Conservation (phyloP, 2,888 invertebrate genomes). For the Rhamphomyia laevipes region DNA sequence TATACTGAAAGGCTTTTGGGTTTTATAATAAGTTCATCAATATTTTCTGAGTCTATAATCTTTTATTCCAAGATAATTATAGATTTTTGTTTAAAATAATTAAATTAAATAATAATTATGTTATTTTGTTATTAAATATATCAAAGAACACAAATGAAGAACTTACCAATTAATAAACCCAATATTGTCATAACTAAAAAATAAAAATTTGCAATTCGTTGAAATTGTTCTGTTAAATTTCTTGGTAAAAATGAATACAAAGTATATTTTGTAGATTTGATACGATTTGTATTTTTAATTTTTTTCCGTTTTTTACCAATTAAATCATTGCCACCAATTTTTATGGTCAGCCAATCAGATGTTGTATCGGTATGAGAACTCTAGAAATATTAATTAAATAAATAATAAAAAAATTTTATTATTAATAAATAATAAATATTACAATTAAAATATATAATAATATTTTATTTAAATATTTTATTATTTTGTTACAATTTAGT, state of each 20-base stretch:
- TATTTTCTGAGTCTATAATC: too few relatives aligned
- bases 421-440: background rate
- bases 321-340: slow-evolving; percentile 46
- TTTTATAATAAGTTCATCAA: too few relatives aligned
- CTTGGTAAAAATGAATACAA: slow-evolving; percentile 66
- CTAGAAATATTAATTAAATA: slow-evolving; percentile 37
- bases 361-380: slow-evolving; percentile 46
- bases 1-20: too few relatives aligned
- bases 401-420: background rate
- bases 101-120: too few relatives aligned
- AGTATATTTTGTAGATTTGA: slow-evolving; percentile 62
- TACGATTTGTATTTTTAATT: slow-evolving; percentile 38
- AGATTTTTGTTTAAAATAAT: too few relatives aligned
- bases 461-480: background rate
- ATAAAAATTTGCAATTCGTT: slow-evolving; percentile 74
- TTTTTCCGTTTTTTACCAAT: slow-evolving; percentile 24
- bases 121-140: too few relatives aligned
- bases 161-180: slow-evolving; percentile 50
- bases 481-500: background rate
- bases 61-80: too few relatives aligned
- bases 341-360: slow-evolving; percentile 29
- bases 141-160: too few relatives aligned
- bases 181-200: slow-evolving; percentile 64
- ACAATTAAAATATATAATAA: background rate
- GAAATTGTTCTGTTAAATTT: slow-evolving; percentile 73